Conservation (phyloP, 2,113 vertebrate species). For the Alces alces region DNA sequence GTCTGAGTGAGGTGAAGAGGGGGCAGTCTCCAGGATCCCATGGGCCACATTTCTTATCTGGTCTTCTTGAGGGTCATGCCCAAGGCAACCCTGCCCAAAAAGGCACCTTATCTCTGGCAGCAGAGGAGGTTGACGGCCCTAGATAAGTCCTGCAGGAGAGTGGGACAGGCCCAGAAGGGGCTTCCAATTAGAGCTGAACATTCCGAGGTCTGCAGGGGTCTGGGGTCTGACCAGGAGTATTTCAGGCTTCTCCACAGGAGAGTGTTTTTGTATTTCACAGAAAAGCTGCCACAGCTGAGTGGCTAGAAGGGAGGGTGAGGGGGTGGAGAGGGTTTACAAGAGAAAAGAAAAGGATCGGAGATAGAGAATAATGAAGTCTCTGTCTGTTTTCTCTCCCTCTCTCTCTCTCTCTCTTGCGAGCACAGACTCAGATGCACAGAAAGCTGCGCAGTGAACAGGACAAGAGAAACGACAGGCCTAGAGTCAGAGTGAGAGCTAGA, state of each 20-base stretch:
- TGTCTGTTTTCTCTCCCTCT: background rate
- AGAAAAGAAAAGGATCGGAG: background rate
- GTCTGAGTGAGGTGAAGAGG: background rate
- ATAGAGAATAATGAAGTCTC: background rate
- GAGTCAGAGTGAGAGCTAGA: background rate
- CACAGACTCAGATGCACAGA: background rate
- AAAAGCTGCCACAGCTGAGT: background rate
- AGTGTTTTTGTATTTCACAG: background rate
- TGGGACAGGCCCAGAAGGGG: background rate
- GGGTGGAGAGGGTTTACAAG: background rate
- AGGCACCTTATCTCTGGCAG: constrained; percentile 31
- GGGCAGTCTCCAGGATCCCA: background rate
- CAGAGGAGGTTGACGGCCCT: background rate
- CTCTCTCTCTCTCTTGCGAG: background rate
- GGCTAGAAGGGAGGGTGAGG: background rate
- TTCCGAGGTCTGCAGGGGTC: background rate
- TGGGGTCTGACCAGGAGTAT: background rate
- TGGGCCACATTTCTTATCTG: constrained; percentile 24
- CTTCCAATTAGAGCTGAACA: background rate
- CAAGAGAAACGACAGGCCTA: background rate
- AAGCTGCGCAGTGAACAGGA: background rate
- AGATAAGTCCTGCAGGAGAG: constrained; percentile 2
- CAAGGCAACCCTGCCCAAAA: background rate
- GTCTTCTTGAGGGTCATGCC: constrained; percentile 19
- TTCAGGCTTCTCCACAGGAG: background rate